Percentiles rank a stretch among this genome's conserved stretches.
Conservation (phyloP, 1,140 invertebrate genomes). For the Drosophila nebulosa region DNA sequence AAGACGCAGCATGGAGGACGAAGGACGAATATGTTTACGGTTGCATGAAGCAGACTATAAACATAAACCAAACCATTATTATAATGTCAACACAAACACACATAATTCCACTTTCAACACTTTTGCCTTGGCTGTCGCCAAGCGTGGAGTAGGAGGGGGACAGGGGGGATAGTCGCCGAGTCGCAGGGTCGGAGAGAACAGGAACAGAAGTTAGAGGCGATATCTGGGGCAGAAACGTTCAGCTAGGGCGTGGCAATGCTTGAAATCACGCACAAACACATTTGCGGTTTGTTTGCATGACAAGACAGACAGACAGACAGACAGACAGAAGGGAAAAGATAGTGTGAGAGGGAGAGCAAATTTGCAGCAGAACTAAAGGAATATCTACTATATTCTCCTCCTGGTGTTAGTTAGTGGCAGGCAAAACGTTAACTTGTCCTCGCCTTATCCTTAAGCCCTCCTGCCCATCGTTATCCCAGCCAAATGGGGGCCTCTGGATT, state of each 20-base stretch:
- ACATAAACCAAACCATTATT: conserved; percentile 72
- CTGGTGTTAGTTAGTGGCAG: conserved; percentile 37
- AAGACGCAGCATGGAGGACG: neutral
- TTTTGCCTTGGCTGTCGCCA: conserved; percentile 27
- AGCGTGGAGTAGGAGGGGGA: too few species aligned
- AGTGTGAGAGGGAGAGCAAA: neutral
- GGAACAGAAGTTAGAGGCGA: neutral
- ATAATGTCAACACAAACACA: conserved; percentile 72
- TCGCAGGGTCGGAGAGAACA: neutral
- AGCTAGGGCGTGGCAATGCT: conserved; percentile 32
- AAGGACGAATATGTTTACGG: conserved; percentile 38
- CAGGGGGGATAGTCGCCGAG: neutral
- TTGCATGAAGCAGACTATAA: conserved; percentile 63
- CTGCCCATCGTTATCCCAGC: neutral
- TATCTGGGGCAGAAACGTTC: neutral
- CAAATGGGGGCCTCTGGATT: too few species aligned
- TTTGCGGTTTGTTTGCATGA: conserved; percentile 58
- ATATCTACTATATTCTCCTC: neutral
- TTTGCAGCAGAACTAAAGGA: conserved; percentile 5
- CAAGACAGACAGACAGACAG: neutral
- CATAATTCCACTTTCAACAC: conserved; percentile 70
- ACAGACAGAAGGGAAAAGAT: neutral
- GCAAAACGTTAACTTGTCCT: conserved; percentile 36
- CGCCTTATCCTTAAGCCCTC: conserved; percentile 1
- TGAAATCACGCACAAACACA: conserved; percentile 62